Percentiles rank a stretch among this genome's conserved stretches.
Conservation (phyloP, 2,888 invertebrate genomes). For the Pseudeuparius sepicola region DNA sequence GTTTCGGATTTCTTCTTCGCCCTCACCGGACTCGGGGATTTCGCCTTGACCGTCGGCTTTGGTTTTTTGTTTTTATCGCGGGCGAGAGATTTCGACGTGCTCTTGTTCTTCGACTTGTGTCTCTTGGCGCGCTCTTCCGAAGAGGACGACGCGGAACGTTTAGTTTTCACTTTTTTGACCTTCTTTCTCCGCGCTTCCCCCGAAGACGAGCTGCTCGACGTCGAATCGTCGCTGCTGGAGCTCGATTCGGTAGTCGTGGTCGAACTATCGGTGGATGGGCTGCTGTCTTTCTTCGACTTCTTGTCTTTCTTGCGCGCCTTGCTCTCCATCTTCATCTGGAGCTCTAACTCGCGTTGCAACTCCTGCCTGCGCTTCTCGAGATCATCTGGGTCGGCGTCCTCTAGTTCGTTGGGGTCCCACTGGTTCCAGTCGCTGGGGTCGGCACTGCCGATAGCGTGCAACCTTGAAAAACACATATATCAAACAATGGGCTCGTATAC, state of each 20-base stretch:
- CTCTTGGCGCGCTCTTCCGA: constrained; percentile 50
- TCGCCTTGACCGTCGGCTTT: constrained; percentile 34
- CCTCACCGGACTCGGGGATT: constrained; percentile 35
- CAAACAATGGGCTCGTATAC: too few species aligned
- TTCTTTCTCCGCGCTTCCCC: constrained; percentile 36
- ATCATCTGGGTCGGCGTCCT: constrained; percentile 71
- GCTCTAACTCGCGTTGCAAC: constrained; percentile 65
- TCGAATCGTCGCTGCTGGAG: constrained; percentile 55
- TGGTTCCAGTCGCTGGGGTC: constrained; percentile 60
- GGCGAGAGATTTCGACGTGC: constrained; percentile 35
- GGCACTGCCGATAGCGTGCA: constrained; percentile 48
- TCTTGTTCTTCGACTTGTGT: constrained; percentile 45
- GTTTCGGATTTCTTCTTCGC: constrained; percentile 36
- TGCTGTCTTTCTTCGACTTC: constrained; percentile 55
- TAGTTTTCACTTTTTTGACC: constrained; percentile 33
- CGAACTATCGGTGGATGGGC: constrained; percentile 57
- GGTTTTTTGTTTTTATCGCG: constrained; percentile 39
- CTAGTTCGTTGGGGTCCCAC: constrained; percentile 70
- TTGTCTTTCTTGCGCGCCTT: constrained; percentile 60
- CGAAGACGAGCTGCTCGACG: constrained; percentile 45
- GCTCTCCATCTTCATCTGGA: constrained; percentile 69
- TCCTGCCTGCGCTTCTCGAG: constrained; percentile 66
- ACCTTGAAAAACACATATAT: too few species aligned
- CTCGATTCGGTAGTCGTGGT: constrained; percentile 54
- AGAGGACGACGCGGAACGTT: constrained; percentile 33